Evolutionary conservation across 2,797 vertebrate genomes (phyloP), one percentile per base, ranked within the genome.

Genomic region (Eospalax fontanierii): DNA sequence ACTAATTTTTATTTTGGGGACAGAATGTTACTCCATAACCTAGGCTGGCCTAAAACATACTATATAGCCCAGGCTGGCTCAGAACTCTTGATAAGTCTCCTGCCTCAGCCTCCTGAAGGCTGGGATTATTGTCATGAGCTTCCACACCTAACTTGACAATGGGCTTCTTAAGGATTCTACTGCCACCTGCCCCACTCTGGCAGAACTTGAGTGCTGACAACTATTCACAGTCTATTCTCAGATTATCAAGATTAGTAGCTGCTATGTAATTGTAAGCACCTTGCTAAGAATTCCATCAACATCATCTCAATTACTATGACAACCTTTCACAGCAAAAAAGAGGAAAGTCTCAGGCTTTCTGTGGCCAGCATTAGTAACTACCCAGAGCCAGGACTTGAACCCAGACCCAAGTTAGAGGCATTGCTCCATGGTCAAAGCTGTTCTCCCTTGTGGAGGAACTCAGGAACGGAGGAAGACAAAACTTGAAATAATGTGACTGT

Each of bases 221-320:
- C 14, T 28, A 16, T 4, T 46, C 35, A 1, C 4, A 14, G 5
- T 24, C 46, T 11, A 46, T 22, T 24, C 40, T 46, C 84, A 46
- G 38, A 35, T 4, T 28, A 76, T 40, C 66, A 10, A 33, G 22
- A 46, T 33, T 2, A 46, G 81, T 43, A 40, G 22, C 40, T n/a
- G 6, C 3, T 1, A 26, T 0, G 16, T 3, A 3, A 9, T 50
- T 14, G 16, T 14, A 43, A 46, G 50, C 15, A 4, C 59, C 28
- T 15, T 40, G 26, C 54, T n/a, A 21, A n/a, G 57, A 1, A 1
- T 35, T 63, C 65, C 4, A 4, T 26, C 50, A 11, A 18, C 10
- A 3, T 16, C 1, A 33, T 18, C 50, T 18, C 88, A 38, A 19
- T 33, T 46, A 28, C 28, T 0, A 0, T 28, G 59, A 19, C 35